phyloP scores from a whole-genome alignment of 2,888 invertebrate species.

The Drosophila nigritarsus region DNA sequence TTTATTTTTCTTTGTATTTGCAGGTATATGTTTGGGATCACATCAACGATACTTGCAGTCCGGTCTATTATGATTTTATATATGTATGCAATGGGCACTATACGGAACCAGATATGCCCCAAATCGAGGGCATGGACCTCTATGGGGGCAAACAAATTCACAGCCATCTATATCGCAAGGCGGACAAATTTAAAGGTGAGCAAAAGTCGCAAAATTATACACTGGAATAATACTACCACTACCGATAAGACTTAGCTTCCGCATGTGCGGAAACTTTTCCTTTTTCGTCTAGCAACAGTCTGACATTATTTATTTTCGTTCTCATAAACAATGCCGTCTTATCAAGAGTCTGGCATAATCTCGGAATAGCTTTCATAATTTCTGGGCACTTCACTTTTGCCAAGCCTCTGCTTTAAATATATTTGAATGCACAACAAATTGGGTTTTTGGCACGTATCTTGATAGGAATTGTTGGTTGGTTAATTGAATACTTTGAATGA shows the following conservation, averaged over 20 bases:
- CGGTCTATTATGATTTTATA: constrained; percentile 90
- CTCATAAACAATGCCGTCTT: constrained; percentile 23
- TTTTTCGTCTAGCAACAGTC: constrained; percentile 22
- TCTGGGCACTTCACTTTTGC: background rate
- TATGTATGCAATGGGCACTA: constrained; percentile 96
- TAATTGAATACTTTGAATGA: background rate
- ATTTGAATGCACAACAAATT: background rate
- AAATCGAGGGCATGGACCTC: constrained; percentile 88
- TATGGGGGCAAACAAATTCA: constrained; percentile 88
- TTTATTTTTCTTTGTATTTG: background rate
- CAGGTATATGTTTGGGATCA: constrained; percentile 82
- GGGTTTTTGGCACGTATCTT: background rate
- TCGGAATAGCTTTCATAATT: background rate
- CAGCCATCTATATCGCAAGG: constrained; percentile 94
- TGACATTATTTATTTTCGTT: constrained; percentile 7
- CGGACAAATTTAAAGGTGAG: constrained; percentile 88
- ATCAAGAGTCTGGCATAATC: constrained; percentile 39
- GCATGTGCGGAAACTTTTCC: background rate
- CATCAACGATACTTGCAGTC: constrained; percentile 83
- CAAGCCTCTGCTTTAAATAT: background rate
- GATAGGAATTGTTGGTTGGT: background rate
- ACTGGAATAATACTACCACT: background rate
- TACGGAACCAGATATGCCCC: constrained; percentile 91
- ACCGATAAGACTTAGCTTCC: constrained; percentile 15
- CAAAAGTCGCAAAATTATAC: background rate